phyloP scores from a whole-genome alignment of 1,140 invertebrate genomes.

The Drosophila nasuta region DNA sequence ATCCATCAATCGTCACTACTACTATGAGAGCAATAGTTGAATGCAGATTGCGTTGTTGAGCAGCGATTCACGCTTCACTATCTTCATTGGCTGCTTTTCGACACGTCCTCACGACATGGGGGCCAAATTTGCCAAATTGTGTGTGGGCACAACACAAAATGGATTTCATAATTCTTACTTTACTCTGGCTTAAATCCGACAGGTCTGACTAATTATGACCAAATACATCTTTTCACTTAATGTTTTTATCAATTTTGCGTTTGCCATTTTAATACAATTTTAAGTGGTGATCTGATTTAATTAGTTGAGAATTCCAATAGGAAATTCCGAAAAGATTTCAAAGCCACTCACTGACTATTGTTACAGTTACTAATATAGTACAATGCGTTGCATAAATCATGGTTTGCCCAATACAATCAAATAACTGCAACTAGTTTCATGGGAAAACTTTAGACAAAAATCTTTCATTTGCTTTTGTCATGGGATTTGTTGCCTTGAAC shows the following conservation, averaged over 20 bases:
- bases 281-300: conserved; percentile 1
- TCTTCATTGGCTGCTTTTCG: conserved; percentile 29
- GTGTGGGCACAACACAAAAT: conserved; percentile 23
- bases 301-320: not conserved
- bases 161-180: conserved; percentile 47
- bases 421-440: conserved; percentile 12
- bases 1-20: conserved; percentile 59
- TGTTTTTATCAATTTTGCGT: conserved; percentile 23
- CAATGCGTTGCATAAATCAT: conserved; percentile 16
- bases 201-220: conserved; percentile 69
- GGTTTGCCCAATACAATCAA: conserved; percentile 9
- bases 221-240: conserved; percentile 29
- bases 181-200: conserved; percentile 14
- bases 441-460: conserved; percentile 29
- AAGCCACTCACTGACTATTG: not conserved
- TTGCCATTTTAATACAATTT: conserved; percentile 8
- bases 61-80: conserved; percentile 54
- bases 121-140: conserved; percentile 13
- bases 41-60: conserved; percentile 39
- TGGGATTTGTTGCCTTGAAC: conserved; percentile 36
- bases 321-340: not conserved
- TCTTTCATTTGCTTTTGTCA: conserved; percentile 26
- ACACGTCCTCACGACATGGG: conserved; percentile 58
- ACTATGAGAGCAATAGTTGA: conserved; percentile 14
- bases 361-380: not conserved